A percentile compares a stretch with the other conserved stretches of the same genome.
Conservation (phyloP, 1,140 invertebrate genomes). For the Anastatus disparis region DNA sequence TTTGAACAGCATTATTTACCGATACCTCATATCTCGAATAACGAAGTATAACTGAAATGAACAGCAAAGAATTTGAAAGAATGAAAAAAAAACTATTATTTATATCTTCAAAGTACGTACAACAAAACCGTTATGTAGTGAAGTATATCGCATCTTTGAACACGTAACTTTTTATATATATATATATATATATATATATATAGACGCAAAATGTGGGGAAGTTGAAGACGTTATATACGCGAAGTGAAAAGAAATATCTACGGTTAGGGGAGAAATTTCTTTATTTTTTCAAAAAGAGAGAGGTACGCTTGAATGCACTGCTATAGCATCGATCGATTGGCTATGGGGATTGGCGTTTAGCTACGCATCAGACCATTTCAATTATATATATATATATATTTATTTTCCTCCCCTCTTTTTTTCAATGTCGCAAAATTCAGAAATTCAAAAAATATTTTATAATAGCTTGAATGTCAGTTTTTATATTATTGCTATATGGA, state of each 20-base stretch:
- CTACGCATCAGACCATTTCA: no score
- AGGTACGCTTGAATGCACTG: constrained; percentile 33
- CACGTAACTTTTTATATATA: no score
- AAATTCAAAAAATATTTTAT: constrained; percentile 11
- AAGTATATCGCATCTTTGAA: constrained; percentile 5
- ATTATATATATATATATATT: no score
- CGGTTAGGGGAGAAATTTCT: constrained; percentile 21
- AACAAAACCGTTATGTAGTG: background rate
- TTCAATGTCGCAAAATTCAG: background rate
- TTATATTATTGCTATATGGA: no score
- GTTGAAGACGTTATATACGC: constrained; percentile 5
- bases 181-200: no score
- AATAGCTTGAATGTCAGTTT: no score
- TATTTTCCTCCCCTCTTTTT: no score
- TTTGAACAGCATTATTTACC: no score
- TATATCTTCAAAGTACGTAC: background rate
- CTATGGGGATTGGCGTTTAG: constrained; percentile 41
- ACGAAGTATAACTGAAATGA: no score
- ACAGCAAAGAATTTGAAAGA: no score
- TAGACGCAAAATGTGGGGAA: constrained; percentile 5
- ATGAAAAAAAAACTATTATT: background rate
- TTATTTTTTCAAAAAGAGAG: constrained; percentile 28
- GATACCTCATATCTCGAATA: no score
- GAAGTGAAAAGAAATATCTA: background rate
- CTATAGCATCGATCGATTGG: constrained; percentile 44